These are phyloP conservation scores for Mya arenaria DNA, from an alignment of 1,140 invertebrate species.

Conservation along the genomic window DNA sequence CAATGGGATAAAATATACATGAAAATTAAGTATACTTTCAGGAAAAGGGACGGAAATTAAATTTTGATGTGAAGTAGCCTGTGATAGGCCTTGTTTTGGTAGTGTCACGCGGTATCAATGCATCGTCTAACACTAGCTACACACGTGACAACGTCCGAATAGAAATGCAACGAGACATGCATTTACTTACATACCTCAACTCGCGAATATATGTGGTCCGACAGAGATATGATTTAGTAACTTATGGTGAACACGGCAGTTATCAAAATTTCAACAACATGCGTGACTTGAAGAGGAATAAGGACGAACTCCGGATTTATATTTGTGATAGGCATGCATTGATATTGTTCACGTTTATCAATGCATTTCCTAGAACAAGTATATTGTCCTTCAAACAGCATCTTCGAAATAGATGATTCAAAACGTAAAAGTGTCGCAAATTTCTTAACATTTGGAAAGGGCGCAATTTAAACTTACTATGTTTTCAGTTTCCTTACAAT, in stretches of 20 bases:
- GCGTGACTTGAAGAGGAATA: not conserved
- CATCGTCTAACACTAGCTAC: slow-evolving; percentile 6
- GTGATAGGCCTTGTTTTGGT: slow-evolving; percentile 22
- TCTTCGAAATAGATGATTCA: not conserved
- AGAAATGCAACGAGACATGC: no score
- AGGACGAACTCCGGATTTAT: not conserved
- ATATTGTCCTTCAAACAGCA: not conserved
- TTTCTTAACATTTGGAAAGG: not conserved
- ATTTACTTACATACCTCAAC: no score
- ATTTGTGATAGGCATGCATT: slow-evolving; percentile 35
- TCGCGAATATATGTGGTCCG: no score
- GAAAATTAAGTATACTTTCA: no score
- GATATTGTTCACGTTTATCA: not conserved
- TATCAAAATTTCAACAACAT: not conserved
- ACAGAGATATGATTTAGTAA: not conserved
- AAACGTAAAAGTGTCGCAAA: not conserved
- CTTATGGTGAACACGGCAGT: not conserved
- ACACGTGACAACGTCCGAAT: no score
- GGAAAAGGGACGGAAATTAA: no score
- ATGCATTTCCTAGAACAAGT: slow-evolving; percentile 17
- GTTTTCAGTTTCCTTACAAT: no score
- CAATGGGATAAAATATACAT: no score
- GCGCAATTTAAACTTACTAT: not conserved
- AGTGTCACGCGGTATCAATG: not conserved
- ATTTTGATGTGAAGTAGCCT: no score